Evolutionary conservation across 2,113 vertebrate genomes (phyloP).

Genomic region (Argyrosomus japonicus): DNA sequence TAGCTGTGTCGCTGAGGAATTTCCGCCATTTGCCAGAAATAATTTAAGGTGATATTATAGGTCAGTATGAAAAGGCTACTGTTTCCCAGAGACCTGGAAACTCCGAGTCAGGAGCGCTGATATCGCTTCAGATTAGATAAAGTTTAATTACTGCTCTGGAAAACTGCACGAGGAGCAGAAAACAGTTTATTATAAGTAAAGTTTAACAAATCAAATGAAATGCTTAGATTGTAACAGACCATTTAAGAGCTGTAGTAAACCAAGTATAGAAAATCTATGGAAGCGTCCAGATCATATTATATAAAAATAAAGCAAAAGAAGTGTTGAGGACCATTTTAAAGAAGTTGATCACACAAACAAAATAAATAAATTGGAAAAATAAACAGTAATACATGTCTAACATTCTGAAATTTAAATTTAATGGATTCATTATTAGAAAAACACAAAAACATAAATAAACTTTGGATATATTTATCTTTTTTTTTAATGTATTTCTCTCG

Average conservation of each 20-base stretch:
- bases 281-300: not conserved
- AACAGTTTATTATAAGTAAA: not conserved
- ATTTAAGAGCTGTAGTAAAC: too few relatives aligned
- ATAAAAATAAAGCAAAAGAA: too few relatives aligned
- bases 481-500: not conserved
- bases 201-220: not conserved
- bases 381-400: not conserved
- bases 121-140: slow-evolving; percentile 21
- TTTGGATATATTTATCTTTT: not conserved
- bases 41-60: slow-evolving; percentile 69
- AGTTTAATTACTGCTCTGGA: not conserved
- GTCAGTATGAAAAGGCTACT: slow-evolving; percentile 65
- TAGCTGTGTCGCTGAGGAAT: slow-evolving; percentile 73
- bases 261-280: too few relatives aligned
- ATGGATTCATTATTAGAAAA: not conserved
- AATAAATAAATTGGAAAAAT: not conserved
- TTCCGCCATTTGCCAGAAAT: slow-evolving; percentile 66
- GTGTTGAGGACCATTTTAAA: too few relatives aligned
- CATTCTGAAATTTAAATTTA: not conserved
- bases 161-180: not conserved
- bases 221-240: not conserved
- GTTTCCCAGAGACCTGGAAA: slow-evolving; percentile 36
- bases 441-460: not conserved
- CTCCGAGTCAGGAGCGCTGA: slow-evolving; percentile 9
- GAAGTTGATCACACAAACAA: not conserved